Evolutionary conservation across 2,797 vertebrate genomes (phyloP).

Genomic region (Rhinella marina): DNA sequence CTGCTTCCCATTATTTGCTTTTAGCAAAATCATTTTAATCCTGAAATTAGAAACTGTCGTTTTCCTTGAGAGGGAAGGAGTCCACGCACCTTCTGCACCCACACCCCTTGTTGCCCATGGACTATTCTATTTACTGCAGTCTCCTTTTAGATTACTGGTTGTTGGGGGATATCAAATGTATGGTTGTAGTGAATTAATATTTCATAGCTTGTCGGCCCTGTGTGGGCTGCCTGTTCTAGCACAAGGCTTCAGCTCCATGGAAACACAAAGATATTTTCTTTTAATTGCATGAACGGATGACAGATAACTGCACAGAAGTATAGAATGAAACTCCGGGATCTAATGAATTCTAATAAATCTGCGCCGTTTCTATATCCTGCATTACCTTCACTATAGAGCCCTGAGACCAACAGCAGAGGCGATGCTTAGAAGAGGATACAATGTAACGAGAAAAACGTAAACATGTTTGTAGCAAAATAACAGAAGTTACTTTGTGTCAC

Average conservation of each 20-base stretch:
- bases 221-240: slow-evolving; percentile 77
- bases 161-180: slow-evolving; percentile 60
- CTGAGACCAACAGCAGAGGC: background rate
- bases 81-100: background rate
- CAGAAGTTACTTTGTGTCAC: background rate
- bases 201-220: slow-evolving; percentile 70
- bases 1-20: background rate
- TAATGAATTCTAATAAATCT: slow-evolving; percentile 70
- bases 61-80: background rate
- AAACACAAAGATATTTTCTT: slow-evolving; percentile 76
- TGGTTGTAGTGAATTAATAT: slow-evolving; percentile 73
- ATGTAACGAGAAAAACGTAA: slow-evolving; percentile 11
- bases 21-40: slow-evolving; percentile 2
- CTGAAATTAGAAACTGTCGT: background rate
- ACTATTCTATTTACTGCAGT: slow-evolving; percentile 65
- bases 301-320: slow-evolving; percentile 72
- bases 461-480: background rate
- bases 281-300: slow-evolving; percentile 75
- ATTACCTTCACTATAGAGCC: slow-evolving; percentile 40
- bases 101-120: slow-evolving; percentile 39
- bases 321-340: slow-evolving; percentile 67
- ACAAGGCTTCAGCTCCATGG: slow-evolving; percentile 76
- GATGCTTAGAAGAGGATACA: background rate
- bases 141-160: slow-evolving; percentile 66
- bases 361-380: slow-evolving; percentile 55